Evolutionary conservation across 2,113 vertebrate species (phyloP).

Genomic region (Pithys albifrons): DNA sequence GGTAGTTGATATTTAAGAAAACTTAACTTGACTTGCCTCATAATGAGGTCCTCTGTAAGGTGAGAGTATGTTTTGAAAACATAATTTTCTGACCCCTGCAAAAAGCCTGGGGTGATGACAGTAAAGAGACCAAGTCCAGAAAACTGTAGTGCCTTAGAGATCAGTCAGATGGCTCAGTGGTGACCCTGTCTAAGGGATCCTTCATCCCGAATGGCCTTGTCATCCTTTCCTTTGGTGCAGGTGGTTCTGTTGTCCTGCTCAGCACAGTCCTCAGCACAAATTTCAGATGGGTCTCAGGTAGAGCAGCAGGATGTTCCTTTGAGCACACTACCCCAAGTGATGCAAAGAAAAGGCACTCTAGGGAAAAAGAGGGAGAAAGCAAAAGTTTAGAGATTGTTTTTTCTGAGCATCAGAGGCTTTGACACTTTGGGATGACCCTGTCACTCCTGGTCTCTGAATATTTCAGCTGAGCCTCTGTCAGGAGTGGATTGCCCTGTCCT

Average conservation of each 20-base stretch:
- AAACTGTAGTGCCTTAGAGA: background rate
- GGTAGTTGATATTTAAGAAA: background rate
- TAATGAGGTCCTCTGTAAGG: background rate
- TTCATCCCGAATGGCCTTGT: background rate
- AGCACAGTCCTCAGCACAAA: background rate
- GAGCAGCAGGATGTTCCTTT: background rate
- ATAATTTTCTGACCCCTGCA: background rate
- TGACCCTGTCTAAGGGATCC: background rate
- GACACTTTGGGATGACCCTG: background rate
- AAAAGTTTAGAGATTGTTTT: background rate
- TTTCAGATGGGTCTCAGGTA: background rate
- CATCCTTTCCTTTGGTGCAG: background rate
- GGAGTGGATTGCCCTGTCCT: fast-evolving
- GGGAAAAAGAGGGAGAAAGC: background rate
- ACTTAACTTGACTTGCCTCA: background rate
- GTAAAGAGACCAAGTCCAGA: background rate
- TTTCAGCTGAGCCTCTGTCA: background rate
- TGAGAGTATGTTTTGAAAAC: background rate
- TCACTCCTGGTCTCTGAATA: background rate
- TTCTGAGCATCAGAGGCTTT: background rate
- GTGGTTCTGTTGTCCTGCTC: background rate
- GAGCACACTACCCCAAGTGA: background rate
- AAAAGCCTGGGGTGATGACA: background rate
- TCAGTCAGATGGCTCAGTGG: background rate
- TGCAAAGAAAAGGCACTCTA: background rate